Percentiles rank a stretch among this genome's conserved stretches.
phyloP scores from a whole-genome alignment of 1,140 invertebrate species.

The Branchinecta lynchi region DNA sequence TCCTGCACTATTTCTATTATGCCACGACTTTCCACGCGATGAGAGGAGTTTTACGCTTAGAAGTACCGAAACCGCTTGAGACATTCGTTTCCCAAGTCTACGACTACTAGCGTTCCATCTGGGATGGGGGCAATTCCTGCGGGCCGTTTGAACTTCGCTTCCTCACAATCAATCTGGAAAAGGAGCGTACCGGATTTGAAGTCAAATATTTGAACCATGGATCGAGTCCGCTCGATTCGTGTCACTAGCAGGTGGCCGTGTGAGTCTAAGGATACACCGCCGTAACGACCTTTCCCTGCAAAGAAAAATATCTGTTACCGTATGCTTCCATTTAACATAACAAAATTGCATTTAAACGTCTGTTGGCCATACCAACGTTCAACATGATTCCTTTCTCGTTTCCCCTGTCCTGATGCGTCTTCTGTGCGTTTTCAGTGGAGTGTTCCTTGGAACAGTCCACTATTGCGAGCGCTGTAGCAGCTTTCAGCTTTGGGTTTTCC shows the following conservation, averaged over 20 bases:
- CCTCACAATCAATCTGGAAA: constrained; percentile 37
- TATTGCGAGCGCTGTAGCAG: too few species aligned
- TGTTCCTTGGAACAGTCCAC: too few species aligned
- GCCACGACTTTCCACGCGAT: too few species aligned
- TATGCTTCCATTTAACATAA: too few species aligned
- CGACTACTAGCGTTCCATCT: constrained; percentile 35
- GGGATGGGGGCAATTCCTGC: constrained; percentile 33
- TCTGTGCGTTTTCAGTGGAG: too few species aligned
- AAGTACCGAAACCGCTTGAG: constrained; percentile 38
- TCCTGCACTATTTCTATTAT: too few species aligned
- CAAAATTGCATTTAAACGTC: too few species aligned
- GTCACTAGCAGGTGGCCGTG: constrained; percentile 35
- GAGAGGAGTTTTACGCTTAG: not conserved
- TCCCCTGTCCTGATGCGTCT: too few species aligned
- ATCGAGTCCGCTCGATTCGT: constrained; percentile 33
- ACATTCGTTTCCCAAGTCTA: constrained; percentile 40
- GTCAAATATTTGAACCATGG: constrained; percentile 37
- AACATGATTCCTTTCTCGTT: too few species aligned
- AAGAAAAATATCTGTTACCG: not conserved
- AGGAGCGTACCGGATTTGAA: constrained; percentile 32
- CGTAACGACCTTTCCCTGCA: constrained; percentile 28
- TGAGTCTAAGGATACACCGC: constrained; percentile 34
- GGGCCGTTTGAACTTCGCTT: constrained; percentile 37
- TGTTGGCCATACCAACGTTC: too few species aligned
- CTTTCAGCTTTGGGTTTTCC: too few species aligned